phyloP scores from a whole-genome alignment of 2,888 invertebrate genomes.

The Chrysomela aeneicollis region DNA sequence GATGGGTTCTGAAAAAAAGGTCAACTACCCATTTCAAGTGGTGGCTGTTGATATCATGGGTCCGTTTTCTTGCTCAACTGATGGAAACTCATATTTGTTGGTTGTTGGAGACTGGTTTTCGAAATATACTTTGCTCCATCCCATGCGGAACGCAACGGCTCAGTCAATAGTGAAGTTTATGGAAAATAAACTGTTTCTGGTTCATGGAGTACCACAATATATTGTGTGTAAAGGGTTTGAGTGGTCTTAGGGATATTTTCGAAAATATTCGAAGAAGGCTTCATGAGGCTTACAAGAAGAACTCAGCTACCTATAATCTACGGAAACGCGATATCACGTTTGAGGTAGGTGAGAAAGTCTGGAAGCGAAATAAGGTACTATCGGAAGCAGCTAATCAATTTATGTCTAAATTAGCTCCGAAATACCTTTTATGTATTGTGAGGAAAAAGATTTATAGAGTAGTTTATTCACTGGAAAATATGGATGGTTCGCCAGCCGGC shows the following conservation, averaged over 20 bases:
- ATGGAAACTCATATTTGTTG: conserved; percentile 30
- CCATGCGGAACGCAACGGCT: conserved; percentile 26
- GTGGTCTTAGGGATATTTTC: not conserved
- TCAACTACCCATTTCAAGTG: conserved; percentile 37
- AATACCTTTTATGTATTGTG: conserved; percentile 13
- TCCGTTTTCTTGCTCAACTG: conserved; percentile 35
- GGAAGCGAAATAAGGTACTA: conserved; percentile 13
- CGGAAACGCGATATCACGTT: not conserved
- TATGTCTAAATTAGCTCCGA: conserved; percentile 15
- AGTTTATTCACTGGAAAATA: not conserved
- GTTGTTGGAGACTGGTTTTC: conserved; percentile 33
- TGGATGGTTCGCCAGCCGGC: not conserved
- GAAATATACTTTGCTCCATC: conserved; percentile 29
- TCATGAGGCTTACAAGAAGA: not conserved
- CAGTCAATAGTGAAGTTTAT: conserved; percentile 22
- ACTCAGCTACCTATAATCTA: not conserved
- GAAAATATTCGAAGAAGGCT: not conserved
- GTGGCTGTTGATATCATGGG: conserved; percentile 37
- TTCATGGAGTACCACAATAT: conserved; percentile 35
- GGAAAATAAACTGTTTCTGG: conserved; percentile 30
- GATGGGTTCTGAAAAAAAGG: conserved; percentile 39
- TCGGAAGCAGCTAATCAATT: conserved; percentile 8
- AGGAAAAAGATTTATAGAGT: not conserved
- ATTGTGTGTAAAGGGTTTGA: conserved; percentile 24
- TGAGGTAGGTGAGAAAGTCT: conserved; percentile 14